Evolutionary conservation across 2,797 vertebrate species (phyloP), one percentile per base, ranked within the genome.

Genomic region (Chloroceryle inda): DNA sequence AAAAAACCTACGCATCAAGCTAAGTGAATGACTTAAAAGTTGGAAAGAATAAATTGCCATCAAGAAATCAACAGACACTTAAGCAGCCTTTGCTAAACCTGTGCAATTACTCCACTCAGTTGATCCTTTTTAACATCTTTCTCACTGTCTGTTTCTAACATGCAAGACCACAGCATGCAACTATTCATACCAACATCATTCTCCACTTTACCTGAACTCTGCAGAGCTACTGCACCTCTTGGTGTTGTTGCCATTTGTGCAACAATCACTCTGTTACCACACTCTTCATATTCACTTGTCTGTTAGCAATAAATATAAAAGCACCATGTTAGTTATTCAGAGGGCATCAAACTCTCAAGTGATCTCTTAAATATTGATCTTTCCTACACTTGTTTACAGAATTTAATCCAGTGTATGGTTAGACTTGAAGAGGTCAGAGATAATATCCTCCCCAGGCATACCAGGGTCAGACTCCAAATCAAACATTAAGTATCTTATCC

Each of bases 181-280:
- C n/a, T 50, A 66, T 44, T 74, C n/a, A 37, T 37, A 82, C 26
- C 2, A 94, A 38, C 6, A 80, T 23, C 7, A 37, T 79, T 71
- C 22, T 72, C 74, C 64, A 77, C 78, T 74, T 93, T 98, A 99
- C 99, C 99, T 98, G 99, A 99, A 96, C 87, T 98, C 82, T 96
- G 98, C 20, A 99, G 94, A 68, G 99, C 99, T 90, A 95, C 89
- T 82, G 98, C 98, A 40, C 99, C 99, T 21, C 98, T 97, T 77
- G 99, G 98, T 38, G 98, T 99, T 19, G 99, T 98, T 45, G 99
- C 99, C 80, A 99, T 97, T 96, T 99, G 99, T 24, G 99, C 98
- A 95, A 99, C 97, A 98, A 99, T 99, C 90, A 99, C 98, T 56
- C 98, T 98, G 10, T 99, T 99, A 71, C 97, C 99, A 97, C 99